Evolutionary conservation across 2,797 vertebrate genomes (phyloP).

Genomic region (Sibirionetta formosa): DNA sequence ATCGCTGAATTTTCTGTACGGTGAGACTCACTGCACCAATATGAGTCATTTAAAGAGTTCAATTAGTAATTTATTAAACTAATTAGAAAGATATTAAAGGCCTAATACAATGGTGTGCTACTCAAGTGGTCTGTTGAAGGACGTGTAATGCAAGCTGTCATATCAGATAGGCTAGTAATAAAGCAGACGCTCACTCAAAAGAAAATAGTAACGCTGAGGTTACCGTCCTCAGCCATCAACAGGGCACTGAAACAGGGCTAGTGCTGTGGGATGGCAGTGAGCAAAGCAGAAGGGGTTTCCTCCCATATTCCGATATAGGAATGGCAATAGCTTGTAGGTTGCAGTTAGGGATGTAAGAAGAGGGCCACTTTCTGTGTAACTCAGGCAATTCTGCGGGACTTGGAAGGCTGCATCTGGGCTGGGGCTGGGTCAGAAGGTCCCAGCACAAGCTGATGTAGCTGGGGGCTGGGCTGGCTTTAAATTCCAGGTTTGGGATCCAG

Average conservation of each 20-base stretch:
- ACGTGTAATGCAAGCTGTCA: neutral
- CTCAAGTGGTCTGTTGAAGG: conserved; percentile 10
- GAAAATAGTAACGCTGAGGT: conserved; percentile 6
- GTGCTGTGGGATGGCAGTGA: neutral
- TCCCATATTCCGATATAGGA: neutral
- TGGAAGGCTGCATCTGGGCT: neutral
- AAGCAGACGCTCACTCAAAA: conserved; percentile 15
- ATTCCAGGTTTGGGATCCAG: neutral
- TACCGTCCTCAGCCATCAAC: neutral
- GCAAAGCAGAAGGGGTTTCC: neutral
- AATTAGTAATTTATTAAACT: conserved; percentile 64
- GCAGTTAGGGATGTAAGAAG: neutral
- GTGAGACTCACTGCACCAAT: neutral
- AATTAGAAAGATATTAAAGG: conserved; percentile 60
- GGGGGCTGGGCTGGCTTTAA: neutral
- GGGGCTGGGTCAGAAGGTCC: neutral
- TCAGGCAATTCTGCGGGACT: neutral
- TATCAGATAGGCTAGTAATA: conserved; percentile 30
- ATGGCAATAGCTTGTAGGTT: neutral
- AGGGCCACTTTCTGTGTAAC: neutral
- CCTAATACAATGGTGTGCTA: neutral
- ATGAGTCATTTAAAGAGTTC: conserved; percentile 59
- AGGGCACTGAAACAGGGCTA: neutral
- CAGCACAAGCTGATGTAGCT: neutral
- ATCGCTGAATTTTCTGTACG: neutral